Conservation (phyloP, 2,113 vertebrate genomes). For the Malaclemys terrapin region DNA sequence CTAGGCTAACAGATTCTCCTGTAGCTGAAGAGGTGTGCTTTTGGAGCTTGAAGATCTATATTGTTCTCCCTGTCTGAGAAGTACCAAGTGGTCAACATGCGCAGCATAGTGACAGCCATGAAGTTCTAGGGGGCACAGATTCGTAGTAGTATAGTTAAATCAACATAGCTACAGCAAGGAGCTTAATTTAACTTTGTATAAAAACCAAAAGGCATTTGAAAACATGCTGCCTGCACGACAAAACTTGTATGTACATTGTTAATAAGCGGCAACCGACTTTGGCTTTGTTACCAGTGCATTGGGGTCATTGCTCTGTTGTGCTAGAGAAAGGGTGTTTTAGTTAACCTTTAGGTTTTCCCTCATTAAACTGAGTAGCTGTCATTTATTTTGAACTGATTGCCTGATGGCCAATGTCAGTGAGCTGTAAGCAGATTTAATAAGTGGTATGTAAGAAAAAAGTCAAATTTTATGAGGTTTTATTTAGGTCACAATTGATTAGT, state of each 20-base stretch:
- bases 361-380: constrained; percentile 15
- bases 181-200: background rate
- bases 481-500: background rate
- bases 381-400: background rate
- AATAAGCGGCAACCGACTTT: background rate
- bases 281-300: background rate
- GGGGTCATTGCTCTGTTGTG: rapidly evolving
- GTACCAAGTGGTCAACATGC: rapidly evolving
- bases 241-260: background rate
- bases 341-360: constrained; percentile 21
- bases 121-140: background rate
- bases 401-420: background rate
- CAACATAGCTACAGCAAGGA: background rate
- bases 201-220: background rate
- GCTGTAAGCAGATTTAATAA: background rate
- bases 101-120: background rate
- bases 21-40: rapidly evolving
- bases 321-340: background rate
- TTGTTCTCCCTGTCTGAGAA: background rate
- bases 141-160: rapidly evolving
- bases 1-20: background rate
- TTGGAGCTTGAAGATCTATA: background rate
- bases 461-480: background rate
- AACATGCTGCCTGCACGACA: rapidly evolving
- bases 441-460: background rate